phyloP scores from a whole-genome alignment of 1,140 invertebrate genomes.

The Laodelphax striatellus region DNA sequence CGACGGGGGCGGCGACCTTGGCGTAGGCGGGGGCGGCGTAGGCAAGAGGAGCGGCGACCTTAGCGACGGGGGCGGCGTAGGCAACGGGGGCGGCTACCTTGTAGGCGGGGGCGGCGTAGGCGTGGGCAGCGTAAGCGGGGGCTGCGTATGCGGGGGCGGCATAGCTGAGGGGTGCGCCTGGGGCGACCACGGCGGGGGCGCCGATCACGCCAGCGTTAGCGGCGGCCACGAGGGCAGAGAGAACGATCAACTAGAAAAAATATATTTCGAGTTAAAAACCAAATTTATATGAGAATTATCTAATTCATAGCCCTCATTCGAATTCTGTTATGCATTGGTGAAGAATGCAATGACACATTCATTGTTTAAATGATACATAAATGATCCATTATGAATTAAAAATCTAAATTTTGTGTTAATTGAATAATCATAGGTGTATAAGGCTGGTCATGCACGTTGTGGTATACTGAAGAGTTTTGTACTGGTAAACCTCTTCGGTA shows the following conservation, averaged over 20 bases:
- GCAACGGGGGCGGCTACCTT: conserved; percentile 16
- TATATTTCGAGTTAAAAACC: too few species aligned
- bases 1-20: conserved; percentile 10
- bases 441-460: too few species aligned
- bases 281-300: too few species aligned
- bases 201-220: conserved; percentile 25
- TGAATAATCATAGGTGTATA: too few species aligned
- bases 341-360: too few species aligned
- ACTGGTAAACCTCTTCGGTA: too few species aligned
- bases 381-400: too few species aligned
- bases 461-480: too few species aligned
- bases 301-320: too few species aligned
- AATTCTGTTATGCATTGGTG: too few species aligned
- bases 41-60: conserved; percentile 8
- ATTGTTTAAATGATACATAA: too few species aligned
- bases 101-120: conserved; percentile 18
- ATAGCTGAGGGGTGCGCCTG: conserved; percentile 18
- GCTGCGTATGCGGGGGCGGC: conserved; percentile 11
- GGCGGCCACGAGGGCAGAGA: conserved; percentile 26
- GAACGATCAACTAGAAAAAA: conserved; percentile 22
- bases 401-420: too few species aligned
- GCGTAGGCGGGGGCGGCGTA: conserved; percentile 15
- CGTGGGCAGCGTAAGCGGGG: background rate
- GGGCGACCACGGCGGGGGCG: conserved; percentile 17
- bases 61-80: conserved; percentile 17